Evolutionary conservation across 2,797 vertebrate genomes (phyloP).

Genomic region (Galago senegalensis): DNA sequence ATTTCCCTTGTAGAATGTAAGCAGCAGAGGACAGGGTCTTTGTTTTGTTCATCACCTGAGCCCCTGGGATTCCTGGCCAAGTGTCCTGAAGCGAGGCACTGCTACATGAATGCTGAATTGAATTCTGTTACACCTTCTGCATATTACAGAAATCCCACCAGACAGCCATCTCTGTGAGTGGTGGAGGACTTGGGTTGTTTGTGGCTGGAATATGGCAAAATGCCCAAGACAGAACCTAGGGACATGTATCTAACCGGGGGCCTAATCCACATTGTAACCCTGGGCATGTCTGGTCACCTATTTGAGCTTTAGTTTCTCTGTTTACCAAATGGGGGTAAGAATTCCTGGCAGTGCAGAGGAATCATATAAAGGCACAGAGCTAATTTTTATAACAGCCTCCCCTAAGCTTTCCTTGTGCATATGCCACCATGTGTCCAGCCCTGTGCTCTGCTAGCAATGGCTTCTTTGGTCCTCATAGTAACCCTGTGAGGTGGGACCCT

Average conservation of each 20-base stretch:
- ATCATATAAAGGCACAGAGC: background rate
- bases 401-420: background rate
- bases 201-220: background rate
- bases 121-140: background rate
- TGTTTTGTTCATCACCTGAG: background rate
- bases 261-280: background rate
- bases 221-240: background rate
- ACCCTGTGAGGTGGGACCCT: background rate
- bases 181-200: background rate
- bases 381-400: background rate
- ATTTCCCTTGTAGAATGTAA: background rate
- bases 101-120: background rate
- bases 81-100: background rate
- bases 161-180: background rate
- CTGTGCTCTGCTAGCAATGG: background rate
- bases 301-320: constrained; percentile 28
- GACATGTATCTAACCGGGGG: background rate
- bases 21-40: background rate
- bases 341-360: background rate
- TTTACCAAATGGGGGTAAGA: background rate
- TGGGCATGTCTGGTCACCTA: background rate
- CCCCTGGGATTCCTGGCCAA: background rate
- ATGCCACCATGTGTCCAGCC: background rate
- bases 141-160: background rate
- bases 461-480: background rate